Evolutionary conservation across 2,888 invertebrate species (phyloP), one percentile per base, ranked within the genome.

Genomic region (Xestoiulus laeticollis): DNA sequence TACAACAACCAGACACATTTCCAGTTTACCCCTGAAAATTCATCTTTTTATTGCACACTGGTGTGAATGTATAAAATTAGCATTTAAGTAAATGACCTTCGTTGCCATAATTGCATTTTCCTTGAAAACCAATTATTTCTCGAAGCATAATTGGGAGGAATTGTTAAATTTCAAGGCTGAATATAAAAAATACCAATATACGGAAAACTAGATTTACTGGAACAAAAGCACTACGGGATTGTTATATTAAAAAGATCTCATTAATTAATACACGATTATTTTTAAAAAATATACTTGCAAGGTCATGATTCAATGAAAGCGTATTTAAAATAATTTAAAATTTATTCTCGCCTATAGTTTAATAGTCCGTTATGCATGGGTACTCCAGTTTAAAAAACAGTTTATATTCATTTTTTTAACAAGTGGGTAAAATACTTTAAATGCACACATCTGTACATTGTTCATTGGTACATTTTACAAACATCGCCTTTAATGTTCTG

Each of bases 61-160:
- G 68, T 68, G 68, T 68, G 68, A 68, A 68, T 26, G 68, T 68
- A 68, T 68, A 22, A 68, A 68, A 68, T 68, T 68, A 26, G 26
- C 68, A 68, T 68, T 38, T 12, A 26, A 68, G 68, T 26, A 26
- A 68, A 68, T 26, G 68, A 12, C 68, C 68, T 68, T 68, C 68
- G 26, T 26, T 68, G n/a, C 68, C 6, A 68, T 68, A 68, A 68
- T 68, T 68, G 68, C 68, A 68, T 68, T 68, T 68, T 68, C 68
- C 68, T 68, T 68, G 68, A 68, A 68, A 68, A 26, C 68, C 68
- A 68, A 68, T 68, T 68, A 68, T 68, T 68, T 68, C 68, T 68
- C 12, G 68, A 68, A 68, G 68, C 68, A 68, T 68, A 68, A 68
- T 68, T 68, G 68, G 68, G 68, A 26, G 68, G 68, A 68, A 68